phyloP scores from a whole-genome alignment of 2,888 invertebrate species.

The Dasysyrphus tricinctus region DNA sequence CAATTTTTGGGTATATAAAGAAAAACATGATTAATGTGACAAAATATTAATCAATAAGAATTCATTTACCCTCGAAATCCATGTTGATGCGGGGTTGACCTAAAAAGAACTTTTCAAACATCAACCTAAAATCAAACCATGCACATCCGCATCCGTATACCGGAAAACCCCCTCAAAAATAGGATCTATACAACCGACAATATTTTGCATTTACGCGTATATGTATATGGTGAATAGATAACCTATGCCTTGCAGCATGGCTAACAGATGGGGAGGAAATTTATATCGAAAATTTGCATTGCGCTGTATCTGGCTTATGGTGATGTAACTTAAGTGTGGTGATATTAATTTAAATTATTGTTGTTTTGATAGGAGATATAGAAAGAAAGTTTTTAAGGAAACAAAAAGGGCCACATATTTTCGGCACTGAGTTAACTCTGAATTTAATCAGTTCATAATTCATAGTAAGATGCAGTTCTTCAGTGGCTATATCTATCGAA shows the following conservation, averaged over 20 bases:
- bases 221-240: slow-evolving; percentile 22
- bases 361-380: not conserved
- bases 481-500: no score
- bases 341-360: not conserved
- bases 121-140: slow-evolving; percentile 56
- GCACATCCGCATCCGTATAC: slow-evolving; percentile 38
- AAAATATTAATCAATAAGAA: slow-evolving; percentile 59
- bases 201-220: slow-evolving; percentile 40
- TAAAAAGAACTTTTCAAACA: slow-evolving; percentile 49
- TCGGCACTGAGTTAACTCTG: no score
- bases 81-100: slow-evolving; percentile 47
- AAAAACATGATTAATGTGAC: slow-evolving; percentile 22
- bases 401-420: not conserved
- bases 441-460: no score
- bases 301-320: slow-evolving; percentile 27
- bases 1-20: not conserved
- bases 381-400: not conserved
- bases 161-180: not conserved
- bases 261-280: slow-evolving; percentile 42
- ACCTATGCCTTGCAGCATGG: slow-evolving; percentile 51
- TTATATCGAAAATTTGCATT: slow-evolving; percentile 58
- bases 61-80: slow-evolving; percentile 22
- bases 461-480: no score
- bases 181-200: not conserved
- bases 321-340: slow-evolving; percentile 52